A percentile compares a stretch with the other conserved stretches of the same genome.
phyloP scores from a whole-genome alignment of 2,113 vertebrate species.

The Stegastes partitus region DNA sequence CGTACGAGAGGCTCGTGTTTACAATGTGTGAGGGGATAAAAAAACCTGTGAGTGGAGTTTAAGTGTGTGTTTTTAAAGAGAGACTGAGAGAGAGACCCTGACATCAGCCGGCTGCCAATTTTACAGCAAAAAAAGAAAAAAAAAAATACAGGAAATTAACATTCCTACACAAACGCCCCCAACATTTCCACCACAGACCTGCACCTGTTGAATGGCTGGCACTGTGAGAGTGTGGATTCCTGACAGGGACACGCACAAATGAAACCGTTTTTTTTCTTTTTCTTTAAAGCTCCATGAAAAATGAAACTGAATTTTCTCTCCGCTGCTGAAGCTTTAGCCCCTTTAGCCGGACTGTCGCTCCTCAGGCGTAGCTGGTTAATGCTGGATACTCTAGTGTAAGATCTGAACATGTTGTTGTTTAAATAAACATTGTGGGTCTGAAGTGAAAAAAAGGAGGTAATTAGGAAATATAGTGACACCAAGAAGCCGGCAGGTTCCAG shows the following conservation, averaged over 20 bases:
- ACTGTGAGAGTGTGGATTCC: constrained; percentile 14
- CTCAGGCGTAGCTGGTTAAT: too few relatives aligned
- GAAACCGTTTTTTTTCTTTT: too few relatives aligned
- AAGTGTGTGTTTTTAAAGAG: constrained; percentile 23
- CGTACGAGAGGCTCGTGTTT: constrained; percentile 40
- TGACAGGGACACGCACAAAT: not conserved
- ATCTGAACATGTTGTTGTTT: too few relatives aligned
- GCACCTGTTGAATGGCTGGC: constrained; percentile 67
- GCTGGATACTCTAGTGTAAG: too few relatives aligned
- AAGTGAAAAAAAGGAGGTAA: too few relatives aligned
- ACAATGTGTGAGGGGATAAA: constrained; percentile 22
- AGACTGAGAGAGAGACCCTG: constrained; percentile 16
- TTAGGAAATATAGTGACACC: too few relatives aligned
- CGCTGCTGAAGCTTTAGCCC: too few relatives aligned
- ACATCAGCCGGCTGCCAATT: constrained; percentile 55
- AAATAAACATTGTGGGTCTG: too few relatives aligned
- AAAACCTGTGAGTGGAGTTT: constrained; percentile 15
- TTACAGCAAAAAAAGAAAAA: constrained; percentile 12
- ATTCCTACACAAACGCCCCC: constrained; percentile 51
- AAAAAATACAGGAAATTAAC: constrained; percentile 59
- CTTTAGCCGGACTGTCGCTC: too few relatives aligned
- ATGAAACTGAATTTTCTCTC: too few relatives aligned
- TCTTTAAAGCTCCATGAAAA: too few relatives aligned
- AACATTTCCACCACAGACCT: constrained; percentile 46
- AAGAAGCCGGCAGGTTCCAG: too few relatives aligned